A percentile compares a stretch with the other conserved stretches of the same genome.
Conservation (phyloP, 2,797 vertebrate species). For the Mormyrops boulengeri region DNA sequence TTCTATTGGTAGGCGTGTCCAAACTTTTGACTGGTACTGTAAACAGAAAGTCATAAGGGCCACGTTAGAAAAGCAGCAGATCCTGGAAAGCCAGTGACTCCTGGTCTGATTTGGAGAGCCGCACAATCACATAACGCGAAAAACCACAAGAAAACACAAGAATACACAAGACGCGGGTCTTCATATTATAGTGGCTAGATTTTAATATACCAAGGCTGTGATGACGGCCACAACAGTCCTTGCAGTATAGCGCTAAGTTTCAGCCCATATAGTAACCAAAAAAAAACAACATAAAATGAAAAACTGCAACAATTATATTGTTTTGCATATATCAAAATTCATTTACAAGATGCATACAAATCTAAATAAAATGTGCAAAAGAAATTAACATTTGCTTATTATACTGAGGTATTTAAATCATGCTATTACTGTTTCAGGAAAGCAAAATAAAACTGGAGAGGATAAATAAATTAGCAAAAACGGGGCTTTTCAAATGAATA, state of each 20-base stretch:
- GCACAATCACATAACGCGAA: not conserved
- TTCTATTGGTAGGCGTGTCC: not conserved
- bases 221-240: constrained; percentile 29
- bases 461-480: constrained; percentile 4
- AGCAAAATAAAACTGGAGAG: constrained; percentile 15
- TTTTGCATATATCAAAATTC: constrained; percentile 36
- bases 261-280: constrained; percentile 32
- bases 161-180: not conserved
- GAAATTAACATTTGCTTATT: constrained; percentile 22
- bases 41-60: not conserved
- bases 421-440: not conserved
- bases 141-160: not conserved
- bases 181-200: constrained; percentile 22
- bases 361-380: constrained; percentile 30
- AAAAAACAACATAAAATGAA: constrained; percentile 24
- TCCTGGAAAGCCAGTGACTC: not conserved
- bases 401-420: constrained; percentile 31
- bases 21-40: not conserved
- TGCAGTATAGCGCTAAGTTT: constrained; percentile 30
- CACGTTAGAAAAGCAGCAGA: not conserved
- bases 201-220: constrained; percentile 36
- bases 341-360: constrained; percentile 30
- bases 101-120: not conserved
- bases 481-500: not conserved
- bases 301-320: constrained; percentile 33